These are phyloP conservation scores for Boloria selene DNA, from an alignment of 2,888 invertebrate species.

Conservation along the genomic window DNA sequence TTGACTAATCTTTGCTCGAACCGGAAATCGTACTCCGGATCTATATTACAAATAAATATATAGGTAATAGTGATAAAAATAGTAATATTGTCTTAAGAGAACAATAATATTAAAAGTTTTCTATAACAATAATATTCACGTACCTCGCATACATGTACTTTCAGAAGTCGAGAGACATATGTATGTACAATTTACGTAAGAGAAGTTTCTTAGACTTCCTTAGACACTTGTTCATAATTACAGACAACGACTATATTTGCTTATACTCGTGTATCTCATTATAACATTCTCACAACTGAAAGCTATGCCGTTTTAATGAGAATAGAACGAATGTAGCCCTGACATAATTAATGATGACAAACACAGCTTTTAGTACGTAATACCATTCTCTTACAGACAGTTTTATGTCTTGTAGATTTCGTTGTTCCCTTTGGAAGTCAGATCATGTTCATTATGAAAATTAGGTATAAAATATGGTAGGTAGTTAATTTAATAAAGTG, in stretches of 20 bases:
- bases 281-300: slow-evolving; percentile 1
- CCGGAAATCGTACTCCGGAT: no score
- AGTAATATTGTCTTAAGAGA: no score
- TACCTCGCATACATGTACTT: not conserved
- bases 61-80: no score
- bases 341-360: slow-evolving; percentile 3
- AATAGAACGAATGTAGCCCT: not conserved
- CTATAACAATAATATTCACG: not conserved
- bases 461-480: no score
- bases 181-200: not conserved
- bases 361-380: not conserved
- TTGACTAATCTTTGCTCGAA: no score
- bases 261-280: not conserved
- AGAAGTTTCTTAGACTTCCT: not conserved
- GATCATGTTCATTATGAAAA: no score
- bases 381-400: not conserved
- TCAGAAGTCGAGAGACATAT: not conserved
- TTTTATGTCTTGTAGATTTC: not conserved
- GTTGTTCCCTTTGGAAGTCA: no score
- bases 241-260: not conserved
- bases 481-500: no score
- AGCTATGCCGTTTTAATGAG: slow-evolving; percentile 2
- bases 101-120: no score
- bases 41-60: no score
- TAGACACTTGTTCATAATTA: not conserved